Evolutionary conservation across 2,888 invertebrate genomes (phyloP).

Genomic region (Protophormia terraenovae): DNA sequence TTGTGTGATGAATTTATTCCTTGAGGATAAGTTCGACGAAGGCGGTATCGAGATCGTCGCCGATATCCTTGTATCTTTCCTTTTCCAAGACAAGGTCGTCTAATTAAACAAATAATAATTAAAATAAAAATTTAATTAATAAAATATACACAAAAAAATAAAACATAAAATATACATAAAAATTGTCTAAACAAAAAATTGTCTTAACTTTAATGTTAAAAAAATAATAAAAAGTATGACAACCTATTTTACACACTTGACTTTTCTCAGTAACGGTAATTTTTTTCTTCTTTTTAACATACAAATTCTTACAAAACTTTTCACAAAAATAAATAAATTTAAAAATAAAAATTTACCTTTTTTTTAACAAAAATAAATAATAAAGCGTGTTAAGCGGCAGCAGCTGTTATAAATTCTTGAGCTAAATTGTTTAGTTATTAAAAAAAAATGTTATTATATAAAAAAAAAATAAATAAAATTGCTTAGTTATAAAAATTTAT

Average conservation of each 20-base stretch:
- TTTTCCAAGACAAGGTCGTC: conserved; percentile 98
- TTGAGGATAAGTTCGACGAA: conserved; percentile 96
- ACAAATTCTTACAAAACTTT: not conserved
- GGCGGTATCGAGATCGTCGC: conserved; percentile 99
- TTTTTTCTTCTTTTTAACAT: not conserved
- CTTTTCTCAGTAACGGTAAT: not conserved
- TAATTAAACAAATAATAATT: conserved; percentile 81
- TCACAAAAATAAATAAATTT: conserved; percentile 34
- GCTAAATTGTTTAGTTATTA: conserved; percentile 32
- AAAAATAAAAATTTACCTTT: conserved; percentile 69
- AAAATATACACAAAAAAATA: conserved; percentile 65
- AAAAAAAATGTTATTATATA: conserved; percentile 40
- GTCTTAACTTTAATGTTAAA: too few species aligned
- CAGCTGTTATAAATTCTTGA: conserved; percentile 31
- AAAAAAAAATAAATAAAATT: conserved; percentile 33
- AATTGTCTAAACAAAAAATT: conserved; percentile 3
- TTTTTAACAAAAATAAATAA: conserved; percentile 8
- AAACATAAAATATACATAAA: conserved; percentile 48
- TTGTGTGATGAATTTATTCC: conserved; percentile 81
- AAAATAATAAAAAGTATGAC: too few species aligned
- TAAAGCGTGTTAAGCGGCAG: conserved; percentile 51
- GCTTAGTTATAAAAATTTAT: conserved; percentile 27
- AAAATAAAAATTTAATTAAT: conserved; percentile 67
- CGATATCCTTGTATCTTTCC: conserved; percentile 99
- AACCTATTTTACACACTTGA: not conserved